phyloP scores from a whole-genome alignment of 2,888 invertebrate genomes.

The Calliphora vomitoria region DNA sequence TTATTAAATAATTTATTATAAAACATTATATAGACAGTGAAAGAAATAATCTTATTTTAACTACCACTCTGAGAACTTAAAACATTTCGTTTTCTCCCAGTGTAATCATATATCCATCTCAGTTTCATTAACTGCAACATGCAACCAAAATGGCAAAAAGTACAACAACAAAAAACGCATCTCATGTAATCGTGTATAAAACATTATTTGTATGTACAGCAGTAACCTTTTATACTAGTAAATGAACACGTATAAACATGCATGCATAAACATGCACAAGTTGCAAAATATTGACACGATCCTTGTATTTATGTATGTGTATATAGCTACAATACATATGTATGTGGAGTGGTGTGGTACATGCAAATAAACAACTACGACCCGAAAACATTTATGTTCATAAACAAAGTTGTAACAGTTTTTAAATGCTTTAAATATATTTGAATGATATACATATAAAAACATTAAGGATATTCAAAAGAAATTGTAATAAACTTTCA shows the following conservation, averaged over 20 bases:
- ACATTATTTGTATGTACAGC: conserved; percentile 9
- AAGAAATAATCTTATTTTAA: too few species aligned
- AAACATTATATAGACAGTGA: too few species aligned
- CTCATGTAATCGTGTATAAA: neutral
- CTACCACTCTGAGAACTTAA: too few species aligned
- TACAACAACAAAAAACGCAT: neutral
- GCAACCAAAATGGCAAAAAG: conserved; percentile 1
- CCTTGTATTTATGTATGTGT: neutral
- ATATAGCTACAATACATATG: neutral
- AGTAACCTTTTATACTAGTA: conserved; percentile 34
- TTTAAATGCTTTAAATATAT: neutral
- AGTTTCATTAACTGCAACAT: conserved; percentile 6
- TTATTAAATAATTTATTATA: too few species aligned
- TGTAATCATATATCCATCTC: neutral
- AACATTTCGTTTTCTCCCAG: neutral
- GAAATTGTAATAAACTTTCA: too few species aligned
- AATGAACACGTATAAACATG: conserved; percentile 39
- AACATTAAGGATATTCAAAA: neutral
- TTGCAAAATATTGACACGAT: conserved; percentile 54
- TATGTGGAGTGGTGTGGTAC: neutral
- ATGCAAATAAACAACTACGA: neutral
- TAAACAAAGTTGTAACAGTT: neutral
- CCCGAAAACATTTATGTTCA: neutral
- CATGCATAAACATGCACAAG: conserved; percentile 42
- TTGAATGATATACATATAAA: neutral